Evolutionary conservation across 2,888 invertebrate species (phyloP), one percentile per base, ranked within the genome.

Genomic region (Drosophila diplacantha): DNA sequence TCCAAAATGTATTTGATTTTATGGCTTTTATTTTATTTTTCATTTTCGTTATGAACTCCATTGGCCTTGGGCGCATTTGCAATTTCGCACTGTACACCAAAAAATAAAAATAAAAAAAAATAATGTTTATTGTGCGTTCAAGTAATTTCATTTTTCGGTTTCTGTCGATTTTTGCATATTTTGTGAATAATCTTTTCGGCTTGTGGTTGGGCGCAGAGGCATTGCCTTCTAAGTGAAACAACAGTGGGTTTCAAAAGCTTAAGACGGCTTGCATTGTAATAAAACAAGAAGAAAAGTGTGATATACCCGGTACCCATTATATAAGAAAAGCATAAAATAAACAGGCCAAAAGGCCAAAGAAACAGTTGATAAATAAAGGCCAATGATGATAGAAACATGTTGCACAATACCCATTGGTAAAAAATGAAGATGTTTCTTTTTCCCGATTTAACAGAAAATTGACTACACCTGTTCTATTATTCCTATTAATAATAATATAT

Each of bases 1-100:
- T 39, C 50, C 58, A 49, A 49, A 61, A 60, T 34, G 44, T 46
- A 35, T 56, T 63, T 56, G 56, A 50, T 50, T 64, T 54, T 64
- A 62, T 61, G 54, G 47, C 37, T 61, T 62, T 39, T 39, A 20
- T 20, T 20, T 63, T 63, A 29, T 60, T 63, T 60, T 63, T 43
- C 16, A 52, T 43, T 51, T 49, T 58, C 44, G 63, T 69, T 72
- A 69, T 69, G 69, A 69, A 69, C 69, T 65, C 57, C 65, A 74
- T 73, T 71, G 71, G 76, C 69, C 69, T 78, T 57, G 47, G 20
- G 47, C 44, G 58, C 35, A 75, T 74, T 76, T 75, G 73, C 74
- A 57, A 52, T 53, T 69, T 69, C 49, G 62, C 66, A 50, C 18
- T 34, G 60, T 59, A 50, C 53, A 51, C 16, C 43, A 18, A 37